Conservation (phyloP, 1,140 invertebrate species). For the Colletes latitarsis region DNA sequence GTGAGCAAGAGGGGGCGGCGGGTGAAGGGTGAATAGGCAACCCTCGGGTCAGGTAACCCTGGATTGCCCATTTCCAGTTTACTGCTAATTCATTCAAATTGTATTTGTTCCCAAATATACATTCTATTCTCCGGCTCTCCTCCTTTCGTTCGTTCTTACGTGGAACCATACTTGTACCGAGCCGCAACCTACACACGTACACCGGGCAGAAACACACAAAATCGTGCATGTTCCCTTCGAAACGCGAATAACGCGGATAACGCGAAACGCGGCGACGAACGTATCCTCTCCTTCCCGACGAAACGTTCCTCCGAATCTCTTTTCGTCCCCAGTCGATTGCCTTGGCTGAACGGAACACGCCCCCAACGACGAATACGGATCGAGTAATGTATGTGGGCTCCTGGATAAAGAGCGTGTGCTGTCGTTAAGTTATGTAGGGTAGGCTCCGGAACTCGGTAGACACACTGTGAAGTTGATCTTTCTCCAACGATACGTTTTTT, state of each 20-base stretch:
- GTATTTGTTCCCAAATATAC: constrained; percentile 77
- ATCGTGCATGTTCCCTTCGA: constrained; percentile 9
- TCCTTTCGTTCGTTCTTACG: constrained; percentile 23
- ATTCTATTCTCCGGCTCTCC: constrained; percentile 59
- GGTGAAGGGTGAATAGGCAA: constrained; percentile 37
- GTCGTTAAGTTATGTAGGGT: too few species aligned
- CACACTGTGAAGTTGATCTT: too few species aligned
- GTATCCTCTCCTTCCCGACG: constrained; percentile 19
- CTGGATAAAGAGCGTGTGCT: too few species aligned
- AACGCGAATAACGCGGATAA: not conserved
- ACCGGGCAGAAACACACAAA: not conserved
- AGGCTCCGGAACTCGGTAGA: too few species aligned
- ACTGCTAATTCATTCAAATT: constrained; percentile 80
- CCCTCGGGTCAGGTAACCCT: constrained; percentile 62
- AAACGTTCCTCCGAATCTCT: constrained; percentile 35
- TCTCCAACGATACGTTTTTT: too few species aligned
- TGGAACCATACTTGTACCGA: not conserved
- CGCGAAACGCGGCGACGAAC: constrained; percentile 26
- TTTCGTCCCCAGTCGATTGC: not conserved
- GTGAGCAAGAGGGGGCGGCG: constrained; percentile 34
- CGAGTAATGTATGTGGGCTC: not conserved
- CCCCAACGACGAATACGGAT: constrained; percentile 18
- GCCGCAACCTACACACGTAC: not conserved
- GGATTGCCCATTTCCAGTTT: constrained; percentile 73
- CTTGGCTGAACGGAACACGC: not conserved